Percentiles rank a stretch among this genome's conserved stretches.
Evolutionary conservation across 2,888 invertebrate genomes (phyloP).

Genomic region (Odontocolon sp.): DNA sequence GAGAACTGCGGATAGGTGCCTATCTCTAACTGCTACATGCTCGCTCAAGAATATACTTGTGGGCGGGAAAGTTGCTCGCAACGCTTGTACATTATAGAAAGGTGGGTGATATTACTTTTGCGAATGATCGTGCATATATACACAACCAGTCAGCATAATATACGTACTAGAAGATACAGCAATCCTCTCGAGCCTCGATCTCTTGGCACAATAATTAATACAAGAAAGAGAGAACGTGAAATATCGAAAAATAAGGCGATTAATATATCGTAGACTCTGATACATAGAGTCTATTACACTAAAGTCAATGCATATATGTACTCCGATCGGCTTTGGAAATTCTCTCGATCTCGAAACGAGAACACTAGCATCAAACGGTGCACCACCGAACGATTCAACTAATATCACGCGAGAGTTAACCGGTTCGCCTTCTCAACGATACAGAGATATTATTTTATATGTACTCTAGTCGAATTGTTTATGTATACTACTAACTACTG

Average conservation of each 20-base stretch:
- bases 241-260: constrained; percentile 39
- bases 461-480: constrained; percentile 14
- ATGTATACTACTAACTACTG: constrained; percentile 18
- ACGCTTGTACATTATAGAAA: constrained; percentile 69
- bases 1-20: constrained; percentile 17
- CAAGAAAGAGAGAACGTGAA: constrained; percentile 29
- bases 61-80: constrained; percentile 74
- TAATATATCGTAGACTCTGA: constrained; percentile 19
- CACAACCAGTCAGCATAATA: background rate
- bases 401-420: constrained; percentile 27
- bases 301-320: background rate
- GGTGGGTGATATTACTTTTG: constrained; percentile 68
- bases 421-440: constrained; percentile 24
- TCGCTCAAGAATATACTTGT: constrained; percentile 61
- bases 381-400: constrained; percentile 9
- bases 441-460: constrained; percentile 19
- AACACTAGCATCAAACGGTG: background rate
- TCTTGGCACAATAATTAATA: constrained; percentile 51
- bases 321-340: constrained; percentile 3
- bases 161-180: constrained; percentile 8
- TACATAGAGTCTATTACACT: constrained; percentile 29
- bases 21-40: constrained; percentile 32
- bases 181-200: constrained; percentile 22
- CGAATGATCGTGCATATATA: constrained; percentile 49
- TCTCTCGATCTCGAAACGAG: constrained; percentile 9